Conservation (phyloP, 2,113 vertebrate species). For the Phaethon lepturus region DNA sequence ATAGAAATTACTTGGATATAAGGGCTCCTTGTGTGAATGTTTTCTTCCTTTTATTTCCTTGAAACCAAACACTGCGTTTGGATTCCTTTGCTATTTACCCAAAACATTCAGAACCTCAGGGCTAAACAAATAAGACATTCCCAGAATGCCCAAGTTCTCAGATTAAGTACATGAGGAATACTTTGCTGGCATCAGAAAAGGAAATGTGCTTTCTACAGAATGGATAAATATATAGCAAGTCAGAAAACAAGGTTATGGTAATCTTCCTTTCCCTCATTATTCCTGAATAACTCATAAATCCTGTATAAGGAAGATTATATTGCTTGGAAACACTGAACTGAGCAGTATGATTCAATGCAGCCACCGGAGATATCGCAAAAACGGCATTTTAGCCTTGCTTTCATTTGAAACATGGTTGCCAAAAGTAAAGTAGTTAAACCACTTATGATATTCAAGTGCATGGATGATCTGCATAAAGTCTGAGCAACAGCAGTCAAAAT, state of each 20-base stretch:
- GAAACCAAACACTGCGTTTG: neutral
- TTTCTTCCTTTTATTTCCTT: conserved; percentile 22
- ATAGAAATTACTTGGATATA: conserved; percentile 1
- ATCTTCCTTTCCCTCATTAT: neutral
- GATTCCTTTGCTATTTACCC: conserved; percentile 32
- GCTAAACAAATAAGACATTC: conserved; percentile 34
- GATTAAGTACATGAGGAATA: neutral
- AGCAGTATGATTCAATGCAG: neutral
- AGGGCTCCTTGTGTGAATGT: neutral
- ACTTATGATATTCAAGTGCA: neutral
- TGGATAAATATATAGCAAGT: neutral
- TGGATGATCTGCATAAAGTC: neutral
- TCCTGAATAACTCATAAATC: neutral
- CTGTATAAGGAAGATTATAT: neutral
- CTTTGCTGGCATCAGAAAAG: neutral
- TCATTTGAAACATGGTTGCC: neutral
- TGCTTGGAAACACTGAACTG: neutral
- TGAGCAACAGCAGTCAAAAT: neutral
- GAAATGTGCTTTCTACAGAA: neutral
- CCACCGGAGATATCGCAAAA: neutral
- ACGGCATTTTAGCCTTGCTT: neutral
- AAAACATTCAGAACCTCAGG: conserved; percentile 24
- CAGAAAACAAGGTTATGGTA: neutral
- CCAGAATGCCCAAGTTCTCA: neutral
- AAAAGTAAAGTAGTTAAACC: neutral